phyloP scores from a whole-genome alignment of 2,888 invertebrate genomes.

The Xylocampa areola region DNA sequence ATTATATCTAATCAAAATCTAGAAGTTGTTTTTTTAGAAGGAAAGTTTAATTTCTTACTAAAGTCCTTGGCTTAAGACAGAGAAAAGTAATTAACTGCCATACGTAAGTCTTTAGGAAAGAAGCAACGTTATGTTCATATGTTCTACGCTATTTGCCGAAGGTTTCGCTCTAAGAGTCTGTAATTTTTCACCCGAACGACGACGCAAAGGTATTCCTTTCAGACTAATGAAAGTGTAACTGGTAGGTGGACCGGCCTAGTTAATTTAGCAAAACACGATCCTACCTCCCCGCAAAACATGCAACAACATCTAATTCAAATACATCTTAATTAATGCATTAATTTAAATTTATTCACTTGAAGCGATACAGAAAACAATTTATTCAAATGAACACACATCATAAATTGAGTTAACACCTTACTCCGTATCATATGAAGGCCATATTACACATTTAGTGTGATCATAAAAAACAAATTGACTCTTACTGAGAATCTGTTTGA shows the following conservation, averaged over 20 bases:
- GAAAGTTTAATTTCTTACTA: too few species aligned
- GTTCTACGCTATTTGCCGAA: background rate
- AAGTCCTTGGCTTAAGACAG: too few species aligned
- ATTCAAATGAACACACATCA: conserved; percentile 41
- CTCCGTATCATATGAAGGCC: conserved; percentile 4
- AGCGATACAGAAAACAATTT: conserved; percentile 26
- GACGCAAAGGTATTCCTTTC: background rate
- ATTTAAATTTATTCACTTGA: conserved; percentile 44
- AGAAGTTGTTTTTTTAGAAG: too few species aligned
- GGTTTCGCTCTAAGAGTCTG: background rate
- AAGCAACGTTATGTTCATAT: background rate
- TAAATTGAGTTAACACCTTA: conserved; percentile 48
- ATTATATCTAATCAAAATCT: too few species aligned
- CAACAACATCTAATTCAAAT: conserved; percentile 7
- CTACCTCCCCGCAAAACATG: conserved; percentile 8
- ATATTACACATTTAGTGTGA: conserved; percentile 26
- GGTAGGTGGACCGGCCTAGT: conserved; percentile 1
- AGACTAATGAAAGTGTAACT: conserved; percentile 5
- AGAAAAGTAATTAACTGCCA: background rate
- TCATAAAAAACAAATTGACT: conserved; percentile 47
- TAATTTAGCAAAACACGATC: conserved; percentile 21
- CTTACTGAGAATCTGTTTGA: conserved; percentile 29
- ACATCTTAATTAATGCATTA: conserved; percentile 33
- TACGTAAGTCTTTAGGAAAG: background rate
- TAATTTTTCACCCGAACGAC: too few species aligned